phyloP scores from a whole-genome alignment of 2,888 invertebrate species.

The Macrosiphum euphorbiae region DNA sequence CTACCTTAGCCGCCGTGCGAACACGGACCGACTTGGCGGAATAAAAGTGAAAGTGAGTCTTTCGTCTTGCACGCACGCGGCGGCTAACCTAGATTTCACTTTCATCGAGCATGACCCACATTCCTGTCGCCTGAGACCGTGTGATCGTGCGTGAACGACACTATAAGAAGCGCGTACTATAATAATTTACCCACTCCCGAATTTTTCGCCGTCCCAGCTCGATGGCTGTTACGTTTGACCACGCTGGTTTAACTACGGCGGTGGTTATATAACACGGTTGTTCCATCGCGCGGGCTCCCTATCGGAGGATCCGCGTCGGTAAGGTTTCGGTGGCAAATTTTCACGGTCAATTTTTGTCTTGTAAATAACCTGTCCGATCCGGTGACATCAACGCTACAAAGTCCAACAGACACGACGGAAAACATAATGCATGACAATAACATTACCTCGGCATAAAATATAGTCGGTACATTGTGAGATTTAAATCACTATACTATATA shows the following conservation, averaged over 20 bases:
- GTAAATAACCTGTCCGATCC: neutral
- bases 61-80: constrained; percentile 63
- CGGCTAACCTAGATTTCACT: constrained; percentile 64
- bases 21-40: constrained; percentile 43
- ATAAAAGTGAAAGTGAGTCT: constrained; percentile 62
- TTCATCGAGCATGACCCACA: constrained; percentile 62
- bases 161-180: constrained; percentile 21
- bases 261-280: constrained; percentile 41
- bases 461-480: neutral
- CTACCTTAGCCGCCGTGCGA: neutral
- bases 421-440: neutral
- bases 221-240: constrained; percentile 34
- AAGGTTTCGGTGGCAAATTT: neutral
- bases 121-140: constrained; percentile 47
- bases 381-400: neutral
- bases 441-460: neutral
- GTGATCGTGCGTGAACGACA: constrained; percentile 61
- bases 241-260: neutral
- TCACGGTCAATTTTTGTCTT: constrained; percentile 44
- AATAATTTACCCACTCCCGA: constrained; percentile 19
- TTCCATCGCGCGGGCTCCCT: neutral
- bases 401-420: neutral
- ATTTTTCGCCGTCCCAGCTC: neutral
- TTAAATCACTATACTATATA: neutral
- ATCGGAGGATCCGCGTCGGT: neutral